These are phyloP conservation scores for Lithobates pipiens DNA, from an alignment of 2,797 vertebrate genomes.

Conservation along the genomic window DNA sequence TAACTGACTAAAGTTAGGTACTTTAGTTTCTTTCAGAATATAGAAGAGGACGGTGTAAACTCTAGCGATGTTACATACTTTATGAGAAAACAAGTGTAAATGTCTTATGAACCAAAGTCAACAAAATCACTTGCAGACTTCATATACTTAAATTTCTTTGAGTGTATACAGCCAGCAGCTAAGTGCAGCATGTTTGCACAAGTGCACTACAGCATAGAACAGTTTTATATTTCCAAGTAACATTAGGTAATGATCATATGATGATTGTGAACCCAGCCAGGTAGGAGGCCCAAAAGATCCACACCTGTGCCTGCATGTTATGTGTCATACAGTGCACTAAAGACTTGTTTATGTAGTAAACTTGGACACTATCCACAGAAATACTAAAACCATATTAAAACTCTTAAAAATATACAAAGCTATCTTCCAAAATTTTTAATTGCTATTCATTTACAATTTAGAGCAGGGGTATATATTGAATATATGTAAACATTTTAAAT, in stretches of 20 bases:
- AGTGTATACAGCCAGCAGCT: neutral
- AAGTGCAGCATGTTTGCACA: conserved; percentile 27
- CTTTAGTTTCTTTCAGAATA: too few species aligned
- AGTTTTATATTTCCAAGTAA: conserved; percentile 26
- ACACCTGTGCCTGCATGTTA: conserved; percentile 42
- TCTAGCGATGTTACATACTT: neutral
- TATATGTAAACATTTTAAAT: too few species aligned
- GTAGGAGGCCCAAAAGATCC: neutral
- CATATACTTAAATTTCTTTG: neutral
- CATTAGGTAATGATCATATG: conserved; percentile 49
- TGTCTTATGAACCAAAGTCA: conserved; percentile 23
- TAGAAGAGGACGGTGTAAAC: neutral
- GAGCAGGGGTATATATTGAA: too few species aligned
- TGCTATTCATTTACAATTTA: neutral
- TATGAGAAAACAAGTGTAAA: neutral
- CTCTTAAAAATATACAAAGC: neutral
- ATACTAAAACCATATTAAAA: neutral
- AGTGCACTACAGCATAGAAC: conserved; percentile 8
- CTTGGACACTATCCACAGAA: neutral
- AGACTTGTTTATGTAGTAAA: neutral
- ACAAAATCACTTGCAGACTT: conserved; percentile 18
- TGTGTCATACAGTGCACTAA: neutral
- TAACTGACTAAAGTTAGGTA: too few species aligned
- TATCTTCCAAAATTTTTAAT: neutral
- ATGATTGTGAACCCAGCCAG: conserved; percentile 15